These are phyloP conservation scores for Austrofundulus limnaeus DNA, from an alignment of 2,113 vertebrate species.

Conservation along the genomic window DNA sequence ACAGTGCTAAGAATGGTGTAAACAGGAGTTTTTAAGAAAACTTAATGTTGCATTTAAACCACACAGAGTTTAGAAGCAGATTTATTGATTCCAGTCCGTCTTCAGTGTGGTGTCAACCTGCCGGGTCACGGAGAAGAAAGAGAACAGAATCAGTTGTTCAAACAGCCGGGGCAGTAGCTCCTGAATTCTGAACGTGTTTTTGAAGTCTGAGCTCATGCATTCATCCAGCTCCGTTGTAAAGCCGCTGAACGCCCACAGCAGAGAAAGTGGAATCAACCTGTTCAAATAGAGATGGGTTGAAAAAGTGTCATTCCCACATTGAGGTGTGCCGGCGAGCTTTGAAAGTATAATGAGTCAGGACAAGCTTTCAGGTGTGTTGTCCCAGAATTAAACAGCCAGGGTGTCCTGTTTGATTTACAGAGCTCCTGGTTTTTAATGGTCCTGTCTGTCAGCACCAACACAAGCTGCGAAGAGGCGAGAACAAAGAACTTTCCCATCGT, in stretches of 20 bases:
- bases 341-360: constrained; percentile 73
- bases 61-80: constrained; percentile 8
- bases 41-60: not conserved
- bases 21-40: constrained; percentile 4
- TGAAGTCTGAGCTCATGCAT: constrained; percentile 46
- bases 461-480: constrained; percentile 63
- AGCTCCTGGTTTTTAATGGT: constrained; percentile 66
- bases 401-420: constrained; percentile 71
- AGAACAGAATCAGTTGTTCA: constrained; percentile 50
- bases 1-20: not conserved
- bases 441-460: constrained; percentile 73
- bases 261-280: constrained; percentile 71
- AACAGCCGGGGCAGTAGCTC: constrained; percentile 28
- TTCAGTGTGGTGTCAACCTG: constrained; percentile 29
- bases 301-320: constrained; percentile 75
- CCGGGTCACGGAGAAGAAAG: constrained; percentile 12
- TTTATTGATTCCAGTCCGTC: constrained; percentile 23
- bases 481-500: constrained; percentile 63
- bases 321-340: constrained; percentile 68
- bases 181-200: constrained; percentile 41
- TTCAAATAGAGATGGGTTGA: constrained; percentile 71
- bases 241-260: constrained; percentile 31
- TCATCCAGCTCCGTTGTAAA: constrained; percentile 40
- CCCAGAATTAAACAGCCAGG: constrained; percentile 60
- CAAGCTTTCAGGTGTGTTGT: constrained; percentile 61